Evolutionary conservation across 2,113 vertebrate species (phyloP), one percentile per base, ranked within the genome.

Genomic region (Lonchura striata): DNA sequence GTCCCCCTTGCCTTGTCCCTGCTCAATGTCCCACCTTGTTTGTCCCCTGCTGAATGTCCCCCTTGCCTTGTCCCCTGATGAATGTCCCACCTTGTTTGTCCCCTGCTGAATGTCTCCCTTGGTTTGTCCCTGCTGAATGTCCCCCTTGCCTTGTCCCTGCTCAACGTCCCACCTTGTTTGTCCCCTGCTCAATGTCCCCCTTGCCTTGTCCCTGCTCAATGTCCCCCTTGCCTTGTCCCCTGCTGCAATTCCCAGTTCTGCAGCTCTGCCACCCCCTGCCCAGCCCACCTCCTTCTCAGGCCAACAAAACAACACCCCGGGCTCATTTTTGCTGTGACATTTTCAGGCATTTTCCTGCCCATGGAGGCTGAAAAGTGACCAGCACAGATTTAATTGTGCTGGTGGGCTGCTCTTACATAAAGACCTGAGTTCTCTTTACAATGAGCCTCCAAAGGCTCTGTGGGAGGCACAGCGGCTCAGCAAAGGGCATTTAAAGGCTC

Each of bases 281-380:
- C 35, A 49, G 17, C 39, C 30, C 17, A 41, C 11, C 83, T 84
- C 33, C 20, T 75, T 8, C 21, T 75, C 14, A 18, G 19, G 57
- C 47, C 23, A 18, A 5, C 56, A 33, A 21, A 15, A 6, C 46
- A 46, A 0, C 41, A 4, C 35, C 35, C 0, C 6, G 9, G 31
- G 19, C 30, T 44, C 5, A 2, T 2, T 14, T 37, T 33, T 28
- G 17, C 84, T 69, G 44, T 42, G 68, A 60, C 76, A 78, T 86
- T 96, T 90, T 8, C 56, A 19, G 16, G 33, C 37, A 18, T 81
- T 94, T 90, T 71, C 33, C 68, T 88, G 54, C 71, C 72, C 6
- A 0, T 47, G 66, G 47, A 71, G 57, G 9, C 23, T 4, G 15
- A 50, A 13, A 27, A 92, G 50, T 47, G 74, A 37, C 88, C 86